Evolutionary conservation across 2,888 invertebrate species (phyloP).

Genomic region (Rhamphomyia laevipes): DNA sequence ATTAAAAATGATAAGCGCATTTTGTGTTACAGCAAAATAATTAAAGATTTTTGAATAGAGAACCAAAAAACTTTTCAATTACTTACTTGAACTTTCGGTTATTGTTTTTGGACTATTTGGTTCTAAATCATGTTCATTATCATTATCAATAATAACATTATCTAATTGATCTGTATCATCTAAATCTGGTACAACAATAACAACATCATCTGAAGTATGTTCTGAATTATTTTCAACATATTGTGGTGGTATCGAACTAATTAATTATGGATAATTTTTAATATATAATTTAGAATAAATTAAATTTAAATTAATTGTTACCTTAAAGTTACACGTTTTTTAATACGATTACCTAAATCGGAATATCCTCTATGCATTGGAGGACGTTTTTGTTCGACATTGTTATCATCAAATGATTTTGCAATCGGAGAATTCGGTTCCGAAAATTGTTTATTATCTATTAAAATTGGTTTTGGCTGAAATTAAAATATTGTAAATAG

Average conservation of each 20-base stretch:
- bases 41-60: background rate
- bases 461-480: slow-evolving; percentile 53
- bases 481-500: too few relatives aligned
- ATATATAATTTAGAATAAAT: background rate
- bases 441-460: slow-evolving; percentile 66
- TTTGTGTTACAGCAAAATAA: slow-evolving; percentile 8
- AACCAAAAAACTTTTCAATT: background rate
- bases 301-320: slow-evolving; percentile 29
- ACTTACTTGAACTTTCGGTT: slow-evolving; percentile 54
- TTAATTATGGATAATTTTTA: background rate
- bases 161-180: slow-evolving; percentile 27
- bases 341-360: slow-evolving; percentile 66
- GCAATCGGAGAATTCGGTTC: slow-evolving; percentile 67
- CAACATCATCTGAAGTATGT: slow-evolving; percentile 37
- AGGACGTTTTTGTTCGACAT: slow-evolving; percentile 23
- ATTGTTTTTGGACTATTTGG: slow-evolving; percentile 44
- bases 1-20: background rate
- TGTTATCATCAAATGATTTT: slow-evolving; percentile 39
- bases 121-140: slow-evolving; percentile 30
- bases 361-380: slow-evolving; percentile 60
- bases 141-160: slow-evolving; percentile 20
- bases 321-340: slow-evolving; percentile 78
- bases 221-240: slow-evolving; percentile 24
- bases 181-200: slow-evolving; percentile 42
- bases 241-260: slow-evolving; percentile 39